Percentiles rank a stretch among this genome's conserved stretches.
These are phyloP conservation scores for Laticauda colubrina DNA, from an alignment of 2,113 vertebrate genomes.

Conservation along the genomic window DNA sequence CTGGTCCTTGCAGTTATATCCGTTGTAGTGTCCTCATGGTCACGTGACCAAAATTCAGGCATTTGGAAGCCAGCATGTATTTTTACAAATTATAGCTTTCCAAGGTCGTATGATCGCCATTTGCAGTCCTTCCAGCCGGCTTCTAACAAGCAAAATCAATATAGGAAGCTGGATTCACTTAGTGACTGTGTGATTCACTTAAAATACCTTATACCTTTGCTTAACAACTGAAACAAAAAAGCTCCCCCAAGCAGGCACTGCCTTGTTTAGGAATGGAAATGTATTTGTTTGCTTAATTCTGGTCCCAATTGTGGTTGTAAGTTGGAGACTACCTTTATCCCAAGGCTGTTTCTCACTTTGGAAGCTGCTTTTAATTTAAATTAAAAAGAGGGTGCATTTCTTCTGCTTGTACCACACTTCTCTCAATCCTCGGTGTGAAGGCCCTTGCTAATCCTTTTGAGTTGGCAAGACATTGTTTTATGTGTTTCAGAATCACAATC, in stretches of 20 bases:
- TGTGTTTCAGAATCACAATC: no score
- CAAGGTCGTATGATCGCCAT: neutral
- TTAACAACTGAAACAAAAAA: no score
- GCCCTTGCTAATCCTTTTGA: neutral
- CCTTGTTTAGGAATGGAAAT: no score
- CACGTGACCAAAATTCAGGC: neutral
- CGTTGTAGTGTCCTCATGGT: no score
- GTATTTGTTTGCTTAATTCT: no score
- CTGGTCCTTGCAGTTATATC: neutral
- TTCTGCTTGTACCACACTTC: fast-evolving
- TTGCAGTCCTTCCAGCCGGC: no score
- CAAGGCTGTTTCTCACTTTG: neutral
- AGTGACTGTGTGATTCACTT: no score
- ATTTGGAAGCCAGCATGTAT: neutral
- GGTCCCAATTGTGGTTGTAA: no score
- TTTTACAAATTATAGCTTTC: neutral
- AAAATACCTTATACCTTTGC: no score
- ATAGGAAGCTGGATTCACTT: no score
- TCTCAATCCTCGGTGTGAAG: slow-evolving; percentile 26
- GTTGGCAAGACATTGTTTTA: neutral
- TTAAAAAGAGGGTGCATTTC: neutral
- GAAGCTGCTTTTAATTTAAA: neutral
- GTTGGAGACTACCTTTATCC: neutral
- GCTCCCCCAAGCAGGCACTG: no score
- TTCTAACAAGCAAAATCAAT: no score